Conservation (phyloP, 64 coral and sea anemone genomes). For the Orbicella faveolata region DNA sequence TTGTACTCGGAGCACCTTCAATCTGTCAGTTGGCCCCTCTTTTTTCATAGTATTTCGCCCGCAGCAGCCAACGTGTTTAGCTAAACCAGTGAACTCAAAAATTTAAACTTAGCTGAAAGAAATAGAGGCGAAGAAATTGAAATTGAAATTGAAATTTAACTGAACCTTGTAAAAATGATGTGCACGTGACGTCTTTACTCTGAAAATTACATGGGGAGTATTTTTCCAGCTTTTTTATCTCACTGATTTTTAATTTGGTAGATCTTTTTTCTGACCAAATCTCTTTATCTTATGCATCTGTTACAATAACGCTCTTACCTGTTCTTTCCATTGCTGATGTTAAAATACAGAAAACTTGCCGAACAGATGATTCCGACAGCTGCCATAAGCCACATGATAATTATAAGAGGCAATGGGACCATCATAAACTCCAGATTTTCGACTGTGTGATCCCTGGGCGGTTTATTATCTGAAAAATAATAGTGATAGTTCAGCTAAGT, state of each 20-base stretch:
- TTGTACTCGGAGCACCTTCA: no score
- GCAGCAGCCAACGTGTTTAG: no score
- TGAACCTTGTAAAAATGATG: no score
- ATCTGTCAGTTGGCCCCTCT: no score
- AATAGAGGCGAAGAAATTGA: no score
- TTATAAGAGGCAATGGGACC: slow-evolving; percentile 68
- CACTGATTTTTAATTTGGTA: not conserved
- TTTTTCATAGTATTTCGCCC: no score
- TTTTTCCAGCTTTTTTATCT: not conserved
- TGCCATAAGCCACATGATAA: slow-evolving; percentile 82
- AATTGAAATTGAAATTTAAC: no score
- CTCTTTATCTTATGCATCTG: not conserved
- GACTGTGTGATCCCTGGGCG: slow-evolving; percentile 68
- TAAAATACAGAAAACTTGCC: slow-evolving; percentile 79
- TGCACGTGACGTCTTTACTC: no score
- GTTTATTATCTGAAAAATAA: slow-evolving; percentile 42
- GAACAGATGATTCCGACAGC: slow-evolving; percentile 65
- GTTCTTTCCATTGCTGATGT: slow-evolving; percentile 75
- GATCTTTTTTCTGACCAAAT: not conserved
- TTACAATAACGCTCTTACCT: slow-evolving; percentile 6
- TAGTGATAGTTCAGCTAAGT: no score
- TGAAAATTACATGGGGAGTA: not conserved
- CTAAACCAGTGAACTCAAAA: no score
- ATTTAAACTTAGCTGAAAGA: no score
- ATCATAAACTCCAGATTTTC: slow-evolving; percentile 50